Percentiles rank a stretch among this genome's conserved stretches.
Evolutionary conservation across 1,140 invertebrate species (phyloP).

Genomic region (Pomacea maculata): DNA sequence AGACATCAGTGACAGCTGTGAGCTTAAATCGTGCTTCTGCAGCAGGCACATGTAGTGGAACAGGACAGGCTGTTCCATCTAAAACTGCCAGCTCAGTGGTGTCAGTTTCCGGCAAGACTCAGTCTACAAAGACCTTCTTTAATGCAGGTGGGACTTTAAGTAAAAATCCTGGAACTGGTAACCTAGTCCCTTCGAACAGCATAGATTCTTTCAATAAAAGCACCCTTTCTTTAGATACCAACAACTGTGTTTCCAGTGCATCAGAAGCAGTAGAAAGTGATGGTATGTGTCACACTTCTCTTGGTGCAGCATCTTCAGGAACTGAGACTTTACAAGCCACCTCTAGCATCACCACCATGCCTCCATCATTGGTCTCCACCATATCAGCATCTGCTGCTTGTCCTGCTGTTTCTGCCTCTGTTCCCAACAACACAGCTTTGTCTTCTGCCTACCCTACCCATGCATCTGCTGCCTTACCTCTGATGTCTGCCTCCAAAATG

Average conservation of each 20-base stretch:
- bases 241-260: no score
- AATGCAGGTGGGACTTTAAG: neutral
- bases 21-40: neutral
- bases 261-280: no score
- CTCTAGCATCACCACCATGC: neutral
- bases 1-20: neutral
- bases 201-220: neutral
- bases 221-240: neutral
- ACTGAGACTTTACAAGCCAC: neutral
- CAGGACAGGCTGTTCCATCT: no score
- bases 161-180: neutral
- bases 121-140: neutral
- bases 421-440: neutral
- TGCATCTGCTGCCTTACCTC: neutral
- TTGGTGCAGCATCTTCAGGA: conserved; percentile 1
- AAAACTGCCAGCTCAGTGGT: neutral
- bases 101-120: neutral
- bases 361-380: no score
- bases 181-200: neutral
- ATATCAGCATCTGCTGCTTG: no score
- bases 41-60: neutral
- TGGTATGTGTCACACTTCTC: neutral
- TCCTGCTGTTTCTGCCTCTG: neutral
- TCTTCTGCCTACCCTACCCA: neutral
- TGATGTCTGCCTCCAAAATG: conserved; percentile 4